Evolutionary conservation across 2,113 vertebrate genomes (phyloP).

Genomic region (Toxotes jaculatrix): DNA sequence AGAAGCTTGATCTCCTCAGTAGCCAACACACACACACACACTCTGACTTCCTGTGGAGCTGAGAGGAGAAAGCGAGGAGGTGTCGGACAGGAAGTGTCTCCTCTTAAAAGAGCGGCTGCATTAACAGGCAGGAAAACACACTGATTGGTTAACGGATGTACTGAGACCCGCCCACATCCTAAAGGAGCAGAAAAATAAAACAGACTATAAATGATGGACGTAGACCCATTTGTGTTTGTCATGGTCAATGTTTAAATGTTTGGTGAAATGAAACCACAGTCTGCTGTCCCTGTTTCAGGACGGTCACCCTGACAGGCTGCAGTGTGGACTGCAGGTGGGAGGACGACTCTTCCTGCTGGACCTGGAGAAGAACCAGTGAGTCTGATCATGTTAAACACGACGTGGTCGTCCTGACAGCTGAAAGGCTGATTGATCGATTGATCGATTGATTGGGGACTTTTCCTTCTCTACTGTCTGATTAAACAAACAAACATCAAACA

Average conservation of each 20-base stretch:
- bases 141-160: conserved; percentile 59
- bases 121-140: conserved; percentile 49
- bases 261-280: too few species aligned
- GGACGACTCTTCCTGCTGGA: conserved; percentile 84
- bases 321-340: conserved; percentile 85
- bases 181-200: neutral
- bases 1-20: too few species aligned
- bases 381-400: conserved; percentile 8
- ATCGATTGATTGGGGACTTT: too few species aligned
- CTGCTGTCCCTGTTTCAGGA: conserved; percentile 61
- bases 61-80: conserved; percentile 25
- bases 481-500: neutral
- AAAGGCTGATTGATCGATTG: too few species aligned
- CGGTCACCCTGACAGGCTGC: conserved; percentile 81
- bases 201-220: neutral
- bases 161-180: conserved; percentile 35
- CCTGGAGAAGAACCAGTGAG: conserved; percentile 91
- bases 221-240: neutral
- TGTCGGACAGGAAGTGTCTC: conserved; percentile 45
- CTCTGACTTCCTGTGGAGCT: conserved; percentile 22
- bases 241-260: neutral
- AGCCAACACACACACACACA: conserved; percentile 10
- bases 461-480: too few species aligned
- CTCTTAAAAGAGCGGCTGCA: conserved; percentile 42
- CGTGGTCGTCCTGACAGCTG: too few species aligned